Conservation (phyloP, 1,140 invertebrate genomes). For the Cotesia chilonis region DNA sequence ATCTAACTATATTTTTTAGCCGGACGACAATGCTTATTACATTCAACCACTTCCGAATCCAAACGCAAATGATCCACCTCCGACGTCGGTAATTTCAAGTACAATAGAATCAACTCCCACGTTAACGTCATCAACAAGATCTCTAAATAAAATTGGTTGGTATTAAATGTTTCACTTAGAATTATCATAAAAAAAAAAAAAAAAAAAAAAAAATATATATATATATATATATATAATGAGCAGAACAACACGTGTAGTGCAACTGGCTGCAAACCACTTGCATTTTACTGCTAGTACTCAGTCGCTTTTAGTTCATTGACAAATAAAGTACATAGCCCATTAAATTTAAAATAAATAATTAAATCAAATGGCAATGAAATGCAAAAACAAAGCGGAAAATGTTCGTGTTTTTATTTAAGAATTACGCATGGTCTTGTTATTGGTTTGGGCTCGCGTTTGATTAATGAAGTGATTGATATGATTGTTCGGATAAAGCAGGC, state of each 20-base stretch:
- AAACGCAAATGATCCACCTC: slow-evolving; percentile 41
- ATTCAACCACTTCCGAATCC: slow-evolving; percentile 38
- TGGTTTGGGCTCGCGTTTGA: slow-evolving; percentile 51
- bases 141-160: slow-evolving; percentile 27
- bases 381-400: slow-evolving; percentile 53
- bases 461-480: slow-evolving; percentile 56
- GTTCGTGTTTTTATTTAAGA: slow-evolving; percentile 60
- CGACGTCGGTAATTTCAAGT: slow-evolving; percentile 49
- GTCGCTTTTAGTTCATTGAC: background rate
- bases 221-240: background rate
- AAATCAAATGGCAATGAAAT: slow-evolving; percentile 29
- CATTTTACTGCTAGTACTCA: slow-evolving; percentile 40
- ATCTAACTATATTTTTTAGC: slow-evolving; percentile 40
- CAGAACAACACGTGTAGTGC: slow-evolving; percentile 36
- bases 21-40: slow-evolving; percentile 50
- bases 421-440: slow-evolving; percentile 52
- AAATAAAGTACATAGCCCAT: slow-evolving; percentile 33
- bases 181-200: slow-evolving; percentile 1
- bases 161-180: background rate
- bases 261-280: slow-evolving; percentile 35
- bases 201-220: slow-evolving; percentile 5
- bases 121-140: slow-evolving; percentile 28
- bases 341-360: slow-evolving; percentile 19
- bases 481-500: slow-evolving; percentile 57
- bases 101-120: slow-evolving; percentile 28